Evolutionary conservation across 2,888 invertebrate species (phyloP).

Genomic region (Oxyscelio sp.): DNA sequence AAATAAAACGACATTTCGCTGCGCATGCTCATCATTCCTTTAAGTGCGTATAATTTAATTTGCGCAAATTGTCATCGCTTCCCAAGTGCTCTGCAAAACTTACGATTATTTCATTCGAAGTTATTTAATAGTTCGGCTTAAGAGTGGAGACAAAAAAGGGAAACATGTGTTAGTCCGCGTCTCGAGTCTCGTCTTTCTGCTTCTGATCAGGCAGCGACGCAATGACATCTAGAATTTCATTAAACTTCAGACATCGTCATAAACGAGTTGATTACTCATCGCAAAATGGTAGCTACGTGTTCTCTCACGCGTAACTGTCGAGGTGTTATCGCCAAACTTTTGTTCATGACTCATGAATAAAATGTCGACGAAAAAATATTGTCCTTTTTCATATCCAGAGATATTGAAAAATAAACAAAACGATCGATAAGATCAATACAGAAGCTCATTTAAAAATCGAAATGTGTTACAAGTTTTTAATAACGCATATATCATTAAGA

Average conservation of each 20-base stretch:
- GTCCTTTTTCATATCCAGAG: not conserved
- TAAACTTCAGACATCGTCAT: slow-evolving; percentile 72
- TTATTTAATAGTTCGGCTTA: slow-evolving; percentile 39
- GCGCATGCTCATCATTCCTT: slow-evolving; percentile 31
- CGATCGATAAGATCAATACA: too few species aligned
- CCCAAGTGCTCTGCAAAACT: slow-evolving; percentile 38
- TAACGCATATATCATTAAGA: too few species aligned
- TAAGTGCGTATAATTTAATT: slow-evolving; percentile 42
- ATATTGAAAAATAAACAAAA: too few species aligned
- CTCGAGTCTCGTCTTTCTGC: slow-evolving; percentile 36
- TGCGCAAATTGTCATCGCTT: slow-evolving; percentile 47
- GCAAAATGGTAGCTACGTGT: slow-evolving; percentile 76
- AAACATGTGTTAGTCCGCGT: slow-evolving; percentile 60
- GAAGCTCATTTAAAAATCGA: too few species aligned
- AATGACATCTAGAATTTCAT: slow-evolving; percentile 64
- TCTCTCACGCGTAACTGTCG: slow-evolving; percentile 69
- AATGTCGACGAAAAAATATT: slow-evolving; percentile 16
- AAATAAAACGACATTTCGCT: slow-evolving; percentile 29
- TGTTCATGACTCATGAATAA: slow-evolving; percentile 17
- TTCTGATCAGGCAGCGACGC: slow-evolving; percentile 50
- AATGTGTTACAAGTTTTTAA: too few species aligned
- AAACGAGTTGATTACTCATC: slow-evolving; percentile 76
- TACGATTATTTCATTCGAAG: slow-evolving; percentile 55
- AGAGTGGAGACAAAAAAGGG: slow-evolving; percentile 42
- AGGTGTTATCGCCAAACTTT: slow-evolving; percentile 44